These are phyloP conservation scores for Neolamprologus variostigma DNA, from an alignment of 2,113 vertebrate species.

Conservation along the genomic window DNA sequence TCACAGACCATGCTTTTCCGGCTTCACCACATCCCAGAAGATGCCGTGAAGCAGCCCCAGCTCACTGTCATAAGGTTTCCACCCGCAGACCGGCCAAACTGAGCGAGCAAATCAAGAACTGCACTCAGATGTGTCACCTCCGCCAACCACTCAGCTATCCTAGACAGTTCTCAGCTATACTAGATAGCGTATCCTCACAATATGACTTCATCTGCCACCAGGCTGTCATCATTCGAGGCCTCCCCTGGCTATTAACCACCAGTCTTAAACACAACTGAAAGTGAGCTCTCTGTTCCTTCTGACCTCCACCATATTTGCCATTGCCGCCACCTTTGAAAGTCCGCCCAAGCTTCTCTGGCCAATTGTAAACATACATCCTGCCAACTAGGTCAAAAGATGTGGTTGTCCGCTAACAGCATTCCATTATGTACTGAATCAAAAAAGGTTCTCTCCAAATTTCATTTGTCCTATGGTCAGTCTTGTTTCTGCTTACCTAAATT, in stretches of 20 bases:
- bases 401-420: neutral
- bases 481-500: neutral
- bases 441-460: neutral
- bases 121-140: neutral
- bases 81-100: neutral
- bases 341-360: neutral
- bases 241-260: neutral
- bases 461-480: neutral
- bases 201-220: neutral
- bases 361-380: neutral
- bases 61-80: neutral
- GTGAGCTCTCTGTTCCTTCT: neutral
- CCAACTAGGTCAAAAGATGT: neutral
- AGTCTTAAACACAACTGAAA: neutral
- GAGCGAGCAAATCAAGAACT: neutral
- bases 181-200: neutral
- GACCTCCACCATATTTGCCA: neutral
- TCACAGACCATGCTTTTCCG: neutral
- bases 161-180: neutral
- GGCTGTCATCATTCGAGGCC: neutral
- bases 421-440: neutral
- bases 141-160: neutral
- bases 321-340: neutral
- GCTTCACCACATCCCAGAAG: neutral
- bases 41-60: neutral